These are phyloP conservation scores for Menura novaehollandiae DNA, from an alignment of 2,113 vertebrate genomes.

Conservation along the genomic window DNA sequence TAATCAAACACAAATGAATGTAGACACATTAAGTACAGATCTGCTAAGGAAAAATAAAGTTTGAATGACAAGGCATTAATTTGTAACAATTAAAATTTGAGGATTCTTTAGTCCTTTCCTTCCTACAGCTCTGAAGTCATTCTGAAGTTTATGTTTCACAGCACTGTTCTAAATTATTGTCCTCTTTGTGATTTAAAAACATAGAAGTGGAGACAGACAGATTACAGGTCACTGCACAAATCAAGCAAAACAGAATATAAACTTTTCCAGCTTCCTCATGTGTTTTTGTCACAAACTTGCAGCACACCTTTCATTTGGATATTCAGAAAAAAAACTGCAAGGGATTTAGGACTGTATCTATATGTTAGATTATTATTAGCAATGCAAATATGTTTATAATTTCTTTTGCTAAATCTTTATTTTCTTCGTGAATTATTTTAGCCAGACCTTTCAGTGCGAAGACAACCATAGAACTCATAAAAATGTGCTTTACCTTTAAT, in stretches of 20 bases:
- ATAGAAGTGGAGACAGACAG: neutral
- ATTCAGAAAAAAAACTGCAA: neutral
- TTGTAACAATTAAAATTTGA: neutral
- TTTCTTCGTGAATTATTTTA: neutral
- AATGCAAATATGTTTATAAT: neutral
- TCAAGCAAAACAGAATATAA: neutral
- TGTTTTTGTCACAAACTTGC: neutral
- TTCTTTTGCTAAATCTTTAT: neutral
- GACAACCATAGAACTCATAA: neutral
- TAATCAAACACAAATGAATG: neutral
- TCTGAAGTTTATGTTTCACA: neutral
- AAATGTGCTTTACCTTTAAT: neutral
- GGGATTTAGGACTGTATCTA: neutral
- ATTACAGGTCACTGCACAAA: neutral
- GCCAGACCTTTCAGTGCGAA: neutral
- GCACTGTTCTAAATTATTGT: neutral
- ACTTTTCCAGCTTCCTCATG: neutral
- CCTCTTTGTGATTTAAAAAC: neutral
- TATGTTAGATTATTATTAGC: neutral
- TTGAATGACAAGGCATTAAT: neutral
- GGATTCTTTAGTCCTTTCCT: neutral
- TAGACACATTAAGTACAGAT: neutral
- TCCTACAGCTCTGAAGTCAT: neutral
- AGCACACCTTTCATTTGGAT: neutral
- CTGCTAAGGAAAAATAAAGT: neutral